Evolutionary conservation across 2,797 vertebrate species (phyloP).

Genomic region (Bryconaethiops microstoma): DNA sequence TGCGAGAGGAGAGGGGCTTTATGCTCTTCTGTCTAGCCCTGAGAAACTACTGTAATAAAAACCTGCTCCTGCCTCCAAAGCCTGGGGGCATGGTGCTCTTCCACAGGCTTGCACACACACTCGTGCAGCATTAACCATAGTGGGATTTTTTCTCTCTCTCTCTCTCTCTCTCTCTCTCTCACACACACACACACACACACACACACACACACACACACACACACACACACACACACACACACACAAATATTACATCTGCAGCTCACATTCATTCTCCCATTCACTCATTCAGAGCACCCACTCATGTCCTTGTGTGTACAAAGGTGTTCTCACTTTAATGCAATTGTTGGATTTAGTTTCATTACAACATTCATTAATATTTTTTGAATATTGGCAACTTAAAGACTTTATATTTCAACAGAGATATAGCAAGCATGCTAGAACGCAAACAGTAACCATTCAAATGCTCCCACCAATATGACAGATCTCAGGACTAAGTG

Average conservation of each 20-base stretch:
- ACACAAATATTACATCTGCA: background rate
- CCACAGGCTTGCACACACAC: background rate
- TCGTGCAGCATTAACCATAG: background rate
- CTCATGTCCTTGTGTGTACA: background rate
- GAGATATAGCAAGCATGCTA: background rate
- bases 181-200: too few relatives aligned
- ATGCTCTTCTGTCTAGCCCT: slow-evolving; percentile 46
- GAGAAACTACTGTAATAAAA: slow-evolving; percentile 61
- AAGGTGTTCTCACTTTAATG: background rate
- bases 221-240: background rate
- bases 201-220: too few relatives aligned
- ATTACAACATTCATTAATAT: background rate
- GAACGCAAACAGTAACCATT: background rate
- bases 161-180: too few relatives aligned
- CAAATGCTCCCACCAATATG: background rate
- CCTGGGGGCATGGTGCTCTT: slow-evolving; percentile 29
- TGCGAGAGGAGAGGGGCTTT: slow-evolving; percentile 8
- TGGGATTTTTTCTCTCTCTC: too few relatives aligned
- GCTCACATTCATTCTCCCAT: background rate
- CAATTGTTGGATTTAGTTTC: background rate
- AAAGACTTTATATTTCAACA: background rate
- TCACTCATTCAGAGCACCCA: background rate
- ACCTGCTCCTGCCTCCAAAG: slow-evolving; percentile 66
- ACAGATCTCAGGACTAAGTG: background rate
- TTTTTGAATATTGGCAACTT: background rate